These are phyloP conservation scores for Carassius auratus DNA, from an alignment of 2,113 vertebrate genomes.

Conservation along the genomic window DNA sequence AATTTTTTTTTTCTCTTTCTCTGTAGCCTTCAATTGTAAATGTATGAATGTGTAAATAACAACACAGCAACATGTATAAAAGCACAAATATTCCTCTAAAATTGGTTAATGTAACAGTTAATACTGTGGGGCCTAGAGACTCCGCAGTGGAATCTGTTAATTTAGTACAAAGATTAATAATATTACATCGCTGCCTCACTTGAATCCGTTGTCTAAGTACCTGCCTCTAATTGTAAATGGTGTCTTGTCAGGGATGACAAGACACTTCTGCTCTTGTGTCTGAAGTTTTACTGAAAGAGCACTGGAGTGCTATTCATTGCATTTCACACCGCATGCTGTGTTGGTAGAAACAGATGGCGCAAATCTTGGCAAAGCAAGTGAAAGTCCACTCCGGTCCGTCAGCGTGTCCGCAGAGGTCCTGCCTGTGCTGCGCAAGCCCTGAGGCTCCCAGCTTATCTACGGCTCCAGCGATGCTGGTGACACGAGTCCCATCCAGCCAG, in stretches of 20 bases:
- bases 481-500: slow-evolving; percentile 40
- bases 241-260: background rate
- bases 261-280: background rate
- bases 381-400: slow-evolving; percentile 4
- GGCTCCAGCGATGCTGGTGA: slow-evolving; percentile 53
- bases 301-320: slow-evolving; percentile 10
- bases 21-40: too few species aligned
- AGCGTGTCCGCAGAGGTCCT: slow-evolving; percentile 10
- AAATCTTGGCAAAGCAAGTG: background rate
- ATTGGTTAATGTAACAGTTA: background rate
- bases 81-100: background rate
- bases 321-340: slow-evolving; percentile 23
- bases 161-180: background rate
- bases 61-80: background rate
- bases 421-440: slow-evolving; percentile 11
- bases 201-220: background rate
- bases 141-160: background rate
- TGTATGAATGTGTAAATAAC: background rate
- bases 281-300: slow-evolving; percentile 13
- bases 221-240: background rate
- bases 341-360: slow-evolving; percentile 8
- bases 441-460: slow-evolving; percentile 48
- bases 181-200: background rate
- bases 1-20: too few species aligned
- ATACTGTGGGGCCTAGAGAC: background rate